Evolutionary conservation across 2,797 vertebrate species (phyloP), one percentile per base, ranked within the genome.

Genomic region (Ammospiza maritima): DNA sequence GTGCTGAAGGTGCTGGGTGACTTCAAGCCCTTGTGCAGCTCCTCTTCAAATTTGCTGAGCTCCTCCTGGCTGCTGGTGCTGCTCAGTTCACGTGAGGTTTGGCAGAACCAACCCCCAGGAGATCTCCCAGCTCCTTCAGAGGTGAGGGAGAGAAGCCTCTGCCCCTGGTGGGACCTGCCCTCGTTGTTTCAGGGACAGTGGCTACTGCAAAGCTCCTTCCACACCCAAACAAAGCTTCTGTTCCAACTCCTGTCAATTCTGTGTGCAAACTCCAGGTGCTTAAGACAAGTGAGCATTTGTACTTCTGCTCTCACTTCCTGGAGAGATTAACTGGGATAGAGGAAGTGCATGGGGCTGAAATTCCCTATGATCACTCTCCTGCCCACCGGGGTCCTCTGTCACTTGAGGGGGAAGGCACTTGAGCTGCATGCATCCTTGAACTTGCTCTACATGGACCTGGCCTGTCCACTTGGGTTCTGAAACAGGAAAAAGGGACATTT

Each of bases 1-100:
- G 53, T 72, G 60, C 32, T 74, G 76, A 87, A 77, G 90, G 36
- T 92, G 71, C 74, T 92, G 53, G 70, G 64, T 80, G 62, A 93
- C 60, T 81, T 76, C 48, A 74, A 60, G 62, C 16, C n/a, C 30
- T 51, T 40, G 32, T 21, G 47, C 16, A 70, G 40, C 54, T 53
- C 4, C 62, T 84, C 15, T 53, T 30, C 26, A 42, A 78, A 70
- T 11, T 3, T 48, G 9, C 75, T 51, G 66, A 77, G 45, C 42
- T 89, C 32, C n/a, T 80, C 30, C 56, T 34, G 38, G 81, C 48
- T 67, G 78, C 69, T 89, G 79, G 29, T 74, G 75, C 26, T 13
- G 20, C 76, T 90, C 70, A 51, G 17, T 4, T 94, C 75, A 21
- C 1, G 25, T 2, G 19, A 86, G 27, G 34, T 48, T 56, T n/a